A percentile compares a stretch with the other conserved stretches of the same genome.
phyloP scores from a whole-genome alignment of 2,113 vertebrate genomes.

The Ctenomys sociabilis region DNA sequence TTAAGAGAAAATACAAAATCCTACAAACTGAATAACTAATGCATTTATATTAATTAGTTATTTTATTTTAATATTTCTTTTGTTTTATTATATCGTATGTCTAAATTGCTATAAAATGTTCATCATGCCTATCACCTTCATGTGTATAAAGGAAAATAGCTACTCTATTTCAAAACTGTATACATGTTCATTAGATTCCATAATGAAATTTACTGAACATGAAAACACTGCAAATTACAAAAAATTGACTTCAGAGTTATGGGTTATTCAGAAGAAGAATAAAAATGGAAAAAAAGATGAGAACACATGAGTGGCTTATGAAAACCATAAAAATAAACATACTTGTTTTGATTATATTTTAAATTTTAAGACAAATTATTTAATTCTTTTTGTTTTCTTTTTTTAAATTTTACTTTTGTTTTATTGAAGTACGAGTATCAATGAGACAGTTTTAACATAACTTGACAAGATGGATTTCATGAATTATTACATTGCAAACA shows the following conservation, averaged over 20 bases:
- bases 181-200: neutral
- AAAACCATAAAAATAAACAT: neutral
- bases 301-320: neutral
- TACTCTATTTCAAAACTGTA: neutral
- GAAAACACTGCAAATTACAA: neutral
- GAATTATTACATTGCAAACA: too few relatives aligned
- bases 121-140: neutral
- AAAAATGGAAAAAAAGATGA: neutral
- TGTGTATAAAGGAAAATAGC: neutral
- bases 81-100: neutral
- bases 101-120: neutral
- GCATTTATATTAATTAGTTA: neutral
- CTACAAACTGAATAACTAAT: neutral
- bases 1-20: neutral
- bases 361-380: neutral
- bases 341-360: neutral
- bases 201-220: neutral
- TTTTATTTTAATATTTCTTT: neutral
- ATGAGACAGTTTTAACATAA: too few relatives aligned
- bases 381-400: too few relatives aligned
- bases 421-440: too few relatives aligned
- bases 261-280: neutral
- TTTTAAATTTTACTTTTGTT: too few relatives aligned
- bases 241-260: neutral
- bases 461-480: too few relatives aligned